Conservation (phyloP, 2,113 vertebrate species). For the Malurus melanocephalus region DNA sequence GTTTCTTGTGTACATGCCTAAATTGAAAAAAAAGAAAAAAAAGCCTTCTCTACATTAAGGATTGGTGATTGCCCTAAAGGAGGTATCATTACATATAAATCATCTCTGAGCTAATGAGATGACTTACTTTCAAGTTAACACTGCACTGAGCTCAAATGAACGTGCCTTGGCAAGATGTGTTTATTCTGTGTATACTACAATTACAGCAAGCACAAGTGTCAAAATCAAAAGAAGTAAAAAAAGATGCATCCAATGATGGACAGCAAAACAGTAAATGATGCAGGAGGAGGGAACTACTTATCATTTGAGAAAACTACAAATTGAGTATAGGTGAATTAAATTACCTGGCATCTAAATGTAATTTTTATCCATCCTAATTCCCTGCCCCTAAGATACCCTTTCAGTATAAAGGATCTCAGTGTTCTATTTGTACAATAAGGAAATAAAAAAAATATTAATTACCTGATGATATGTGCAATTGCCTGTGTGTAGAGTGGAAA, state of each 20-base stretch:
- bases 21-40: background rate
- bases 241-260: background rate
- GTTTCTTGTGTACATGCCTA: background rate
- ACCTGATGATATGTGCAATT: background rate
- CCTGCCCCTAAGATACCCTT: background rate
- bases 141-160: background rate
- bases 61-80: background rate
- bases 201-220: background rate
- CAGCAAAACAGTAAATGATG: background rate
- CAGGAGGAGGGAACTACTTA: background rate
- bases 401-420: background rate
- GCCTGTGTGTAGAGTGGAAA: background rate
- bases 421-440: background rate
- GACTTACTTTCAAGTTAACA: background rate
- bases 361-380: background rate
- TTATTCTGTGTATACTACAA: background rate
- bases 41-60: background rate
- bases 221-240: background rate
- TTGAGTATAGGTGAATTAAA: background rate
- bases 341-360: background rate
- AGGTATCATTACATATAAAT: background rate
- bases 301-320: background rate
- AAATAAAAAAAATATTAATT: background rate
- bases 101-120: background rate
- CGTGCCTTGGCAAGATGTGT: background rate